These are phyloP conservation scores for Coenonympha glycerion DNA, from an alignment of 2,888 invertebrate genomes.

Conservation along the genomic window DNA sequence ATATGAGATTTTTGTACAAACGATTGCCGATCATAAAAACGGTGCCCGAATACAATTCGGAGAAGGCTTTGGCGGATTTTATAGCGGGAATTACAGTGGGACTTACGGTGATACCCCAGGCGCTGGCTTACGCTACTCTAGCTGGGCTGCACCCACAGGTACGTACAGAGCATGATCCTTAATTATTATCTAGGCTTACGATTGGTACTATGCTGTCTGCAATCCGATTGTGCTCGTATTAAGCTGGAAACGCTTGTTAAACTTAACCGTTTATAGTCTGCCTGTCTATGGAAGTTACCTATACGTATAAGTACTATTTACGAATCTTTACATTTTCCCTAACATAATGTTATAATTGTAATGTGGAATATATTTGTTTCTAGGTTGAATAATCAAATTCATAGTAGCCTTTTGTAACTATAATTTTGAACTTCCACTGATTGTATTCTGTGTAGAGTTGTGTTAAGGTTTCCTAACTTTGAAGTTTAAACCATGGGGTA, in stretches of 20 bases:
- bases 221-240: neutral
- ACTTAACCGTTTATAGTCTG: neutral
- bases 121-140: conserved; percentile 91
- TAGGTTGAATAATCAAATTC: too few species aligned
- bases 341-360: too few species aligned
- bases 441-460: too few species aligned
- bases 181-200: conserved; percentile 13
- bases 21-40: conserved; percentile 82
- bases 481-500: too few species aligned
- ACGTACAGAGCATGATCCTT: conserved; percentile 55
- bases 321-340: too few species aligned
- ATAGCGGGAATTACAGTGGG: conserved; percentile 96
- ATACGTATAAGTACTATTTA: neutral
- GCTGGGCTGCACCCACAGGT: conserved; percentile 92
- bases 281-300: neutral
- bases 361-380: too few species aligned
- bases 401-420: too few species aligned
- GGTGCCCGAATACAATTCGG: conserved; percentile 84
- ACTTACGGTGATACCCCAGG: conserved; percentile 94
- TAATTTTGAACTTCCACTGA: too few species aligned
- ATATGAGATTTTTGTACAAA: conserved; percentile 57
- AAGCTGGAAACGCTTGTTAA: neutral
- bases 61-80: conserved; percentile 86
- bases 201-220: conserved; percentile 1
- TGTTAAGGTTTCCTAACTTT: too few species aligned